Percentiles rank a stretch among this genome's conserved stretches.
These are phyloP conservation scores for Drosophila aldrichi DNA, from an alignment of 2,888 invertebrate genomes.

Conservation along the genomic window DNA sequence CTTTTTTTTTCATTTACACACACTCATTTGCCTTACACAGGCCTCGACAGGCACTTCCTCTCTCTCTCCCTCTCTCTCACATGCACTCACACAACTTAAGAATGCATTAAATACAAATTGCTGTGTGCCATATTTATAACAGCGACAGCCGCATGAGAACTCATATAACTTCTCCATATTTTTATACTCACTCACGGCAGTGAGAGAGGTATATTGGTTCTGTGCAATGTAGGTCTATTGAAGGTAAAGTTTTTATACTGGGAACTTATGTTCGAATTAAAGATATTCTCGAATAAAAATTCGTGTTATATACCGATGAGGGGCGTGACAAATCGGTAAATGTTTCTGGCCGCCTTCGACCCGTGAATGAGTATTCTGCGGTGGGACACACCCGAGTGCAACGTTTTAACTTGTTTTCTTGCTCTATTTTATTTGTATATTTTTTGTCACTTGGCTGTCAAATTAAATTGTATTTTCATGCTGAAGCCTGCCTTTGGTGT, in stretches of 20 bases:
- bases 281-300: too few relatives aligned
- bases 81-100: constrained; percentile 1
- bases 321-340: too few relatives aligned
- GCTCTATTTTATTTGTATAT: neutral
- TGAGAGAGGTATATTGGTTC: too few relatives aligned
- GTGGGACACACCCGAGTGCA: too few relatives aligned
- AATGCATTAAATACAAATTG: constrained; percentile 15
- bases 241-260: too few relatives aligned
- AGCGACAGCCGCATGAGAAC: constrained; percentile 5
- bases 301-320: too few relatives aligned
- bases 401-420: neutral
- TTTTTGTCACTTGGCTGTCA: neutral
- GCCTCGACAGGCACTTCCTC: neutral
- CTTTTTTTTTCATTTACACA: neutral
- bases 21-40: neutral
- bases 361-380: too few relatives aligned
- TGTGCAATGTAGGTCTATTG: too few relatives aligned
- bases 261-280: too few relatives aligned
- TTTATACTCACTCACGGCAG: too few relatives aligned
- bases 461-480: constrained; percentile 9
- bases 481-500: neutral
- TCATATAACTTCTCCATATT: neutral
- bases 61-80: too few relatives aligned
- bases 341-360: too few relatives aligned
- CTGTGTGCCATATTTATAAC: constrained; percentile 11